Conservation (phyloP, 2,113 vertebrate species). For the Barbus barbus region DNA sequence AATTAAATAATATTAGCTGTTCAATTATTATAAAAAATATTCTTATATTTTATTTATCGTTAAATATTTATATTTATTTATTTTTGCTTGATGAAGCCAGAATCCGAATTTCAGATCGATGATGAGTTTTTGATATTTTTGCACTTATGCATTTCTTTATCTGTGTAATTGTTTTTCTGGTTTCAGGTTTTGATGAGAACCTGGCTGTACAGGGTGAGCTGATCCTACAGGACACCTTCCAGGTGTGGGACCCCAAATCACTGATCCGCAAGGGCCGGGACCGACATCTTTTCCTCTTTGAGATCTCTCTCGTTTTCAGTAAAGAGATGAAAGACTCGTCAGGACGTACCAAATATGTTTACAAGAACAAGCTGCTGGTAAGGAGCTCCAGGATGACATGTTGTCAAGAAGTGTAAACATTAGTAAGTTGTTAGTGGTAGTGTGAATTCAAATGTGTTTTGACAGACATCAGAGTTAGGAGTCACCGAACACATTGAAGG, state of each 20-base stretch:
- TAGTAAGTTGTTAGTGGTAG: background rate
- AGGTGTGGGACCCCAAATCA: slow-evolving; percentile 99
- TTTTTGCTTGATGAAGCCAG: too few species aligned
- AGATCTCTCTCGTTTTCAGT: slow-evolving; percentile 98
- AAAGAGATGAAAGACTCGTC: slow-evolving; percentile 99
- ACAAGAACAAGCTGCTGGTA: slow-evolving; percentile 98
- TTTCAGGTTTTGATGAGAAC: slow-evolving; percentile 91
- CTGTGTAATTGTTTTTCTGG: slow-evolving; percentile 2
- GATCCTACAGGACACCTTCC: slow-evolving; percentile 96
- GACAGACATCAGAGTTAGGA: slow-evolving; percentile 94
- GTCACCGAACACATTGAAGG: slow-evolving; percentile 98
- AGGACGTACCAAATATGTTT: slow-evolving; percentile 96
- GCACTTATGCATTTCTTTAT: background rate
- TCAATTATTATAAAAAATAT: too few species aligned
- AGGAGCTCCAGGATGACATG: slow-evolving; percentile 37
- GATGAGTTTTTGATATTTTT: background rate
- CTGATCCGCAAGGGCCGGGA: slow-evolving; percentile 97
- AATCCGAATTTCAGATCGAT: background rate
- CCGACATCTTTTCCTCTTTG: slow-evolving; percentile 97
- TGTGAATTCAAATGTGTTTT: slow-evolving; percentile 53
- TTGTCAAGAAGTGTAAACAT: slow-evolving; percentile 19
- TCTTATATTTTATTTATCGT: too few species aligned
- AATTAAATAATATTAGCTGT: too few species aligned
- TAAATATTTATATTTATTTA: too few species aligned
- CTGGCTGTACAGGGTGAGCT: slow-evolving; percentile 96